Evolutionary conservation across 2,113 vertebrate species (phyloP).

Genomic region (Xenopus tropicalis): DNA sequence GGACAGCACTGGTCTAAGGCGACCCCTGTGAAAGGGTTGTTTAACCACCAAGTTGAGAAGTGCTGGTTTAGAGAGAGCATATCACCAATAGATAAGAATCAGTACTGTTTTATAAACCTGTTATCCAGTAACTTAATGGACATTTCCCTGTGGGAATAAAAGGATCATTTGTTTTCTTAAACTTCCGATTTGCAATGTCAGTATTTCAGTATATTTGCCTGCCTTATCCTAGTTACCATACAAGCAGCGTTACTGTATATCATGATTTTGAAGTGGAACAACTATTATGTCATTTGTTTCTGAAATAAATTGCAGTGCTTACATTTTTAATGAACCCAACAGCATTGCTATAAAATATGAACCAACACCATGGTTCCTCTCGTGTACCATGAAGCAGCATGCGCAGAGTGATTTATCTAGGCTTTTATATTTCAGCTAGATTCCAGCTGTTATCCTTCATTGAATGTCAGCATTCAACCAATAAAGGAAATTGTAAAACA

Average conservation of each 20-base stretch:
- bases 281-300: constrained; percentile 30
- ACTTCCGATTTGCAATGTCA: too few relatives aligned
- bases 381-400: constrained; percentile 12
- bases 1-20: too few relatives aligned
- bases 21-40: too few relatives aligned
- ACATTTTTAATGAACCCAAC: constrained; percentile 36
- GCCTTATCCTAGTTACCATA: constrained; percentile 8
- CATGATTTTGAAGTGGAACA: constrained; percentile 22
- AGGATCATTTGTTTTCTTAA: too few relatives aligned
- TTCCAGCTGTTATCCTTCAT: constrained; percentile 32
- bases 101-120: too few relatives aligned
- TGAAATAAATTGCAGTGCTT: constrained; percentile 35
- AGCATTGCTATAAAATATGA: constrained; percentile 37
- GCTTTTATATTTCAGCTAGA: neutral
- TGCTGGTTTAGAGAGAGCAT: too few relatives aligned
- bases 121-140: too few relatives aligned
- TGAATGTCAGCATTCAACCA: constrained; percentile 14
- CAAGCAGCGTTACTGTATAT: neutral
- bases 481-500: constrained; percentile 28
- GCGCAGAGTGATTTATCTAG: constrained; percentile 34
- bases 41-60: too few relatives aligned
- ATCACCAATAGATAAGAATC: too few relatives aligned
- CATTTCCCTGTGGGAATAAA: too few relatives aligned
- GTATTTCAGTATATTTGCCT: neutral
- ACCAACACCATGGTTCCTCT: constrained; percentile 9